phyloP scores from a whole-genome alignment of 1,140 invertebrate genomes.

The Drosophila nebulosa region DNA sequence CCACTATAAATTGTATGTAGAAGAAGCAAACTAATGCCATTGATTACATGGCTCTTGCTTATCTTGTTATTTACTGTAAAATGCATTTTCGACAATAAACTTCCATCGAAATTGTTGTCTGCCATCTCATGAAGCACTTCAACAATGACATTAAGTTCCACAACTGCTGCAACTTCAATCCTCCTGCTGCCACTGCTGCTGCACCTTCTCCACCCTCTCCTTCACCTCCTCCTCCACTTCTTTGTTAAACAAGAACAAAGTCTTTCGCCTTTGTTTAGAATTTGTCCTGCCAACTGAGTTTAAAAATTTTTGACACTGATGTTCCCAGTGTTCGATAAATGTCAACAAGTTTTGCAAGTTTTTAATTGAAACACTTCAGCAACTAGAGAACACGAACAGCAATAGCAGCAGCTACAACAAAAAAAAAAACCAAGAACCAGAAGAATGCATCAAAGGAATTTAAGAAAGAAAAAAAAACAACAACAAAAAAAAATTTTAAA shows the following conservation, averaged over 20 bases:
- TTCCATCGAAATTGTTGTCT: conserved; percentile 17
- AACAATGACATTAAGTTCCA: conserved; percentile 58
- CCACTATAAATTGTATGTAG: background rate
- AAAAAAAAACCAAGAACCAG: conserved; percentile 4
- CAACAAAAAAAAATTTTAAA: conserved; percentile 33
- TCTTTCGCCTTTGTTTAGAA: background rate
- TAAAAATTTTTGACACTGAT: conserved; percentile 26
- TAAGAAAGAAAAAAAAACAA: conserved; percentile 25
- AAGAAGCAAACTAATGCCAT: background rate
- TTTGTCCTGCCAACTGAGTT: conserved; percentile 7
- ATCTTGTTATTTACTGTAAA: conserved; percentile 49
- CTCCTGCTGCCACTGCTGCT: background rate
- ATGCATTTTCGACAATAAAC: conserved; percentile 43
- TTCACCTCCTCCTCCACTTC: background rate
- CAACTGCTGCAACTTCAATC: conserved; percentile 23
- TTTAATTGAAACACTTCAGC: conserved; percentile 69
- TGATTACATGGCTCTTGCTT: conserved; percentile 6
- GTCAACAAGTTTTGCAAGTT: conserved; percentile 75
- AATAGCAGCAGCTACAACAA: background rate
- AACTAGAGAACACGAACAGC: background rate
- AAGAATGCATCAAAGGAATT: conserved; percentile 43
- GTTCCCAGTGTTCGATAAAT: conserved; percentile 65
- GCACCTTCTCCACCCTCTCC: no score
- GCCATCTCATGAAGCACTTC: conserved; percentile 21
- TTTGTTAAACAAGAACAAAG: background rate